Evolutionary conservation across 2,797 vertebrate genomes (phyloP), one percentile per base, ranked within the genome.

Genomic region (Gallirallus australis): DNA sequence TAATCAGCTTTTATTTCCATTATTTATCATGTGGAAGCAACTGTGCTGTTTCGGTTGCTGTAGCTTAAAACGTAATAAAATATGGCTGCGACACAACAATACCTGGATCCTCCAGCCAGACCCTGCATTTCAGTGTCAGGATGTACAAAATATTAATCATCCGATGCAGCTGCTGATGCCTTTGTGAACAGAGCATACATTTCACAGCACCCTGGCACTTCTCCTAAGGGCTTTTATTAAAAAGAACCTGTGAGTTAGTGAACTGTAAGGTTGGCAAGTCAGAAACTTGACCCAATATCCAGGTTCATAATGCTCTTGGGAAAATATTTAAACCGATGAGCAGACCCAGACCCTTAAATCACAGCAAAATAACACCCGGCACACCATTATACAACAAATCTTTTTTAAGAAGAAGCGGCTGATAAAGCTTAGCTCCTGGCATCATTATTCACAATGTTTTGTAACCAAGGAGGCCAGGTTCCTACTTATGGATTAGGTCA

Each of bases 341-440:
- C 71, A 95, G 68, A 70, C 75, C 65, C 53, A 93, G 89, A 78
- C 92, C 85, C 72, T 81, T 91, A 96, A 95, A 95, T 89, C 96
- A 91, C 35, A 54, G 39, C 82, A 77, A 85, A 96, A 68, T 72
- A 94, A 61, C 89, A 95, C 79, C 76, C 1, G 1, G 83, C 79
- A 77, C 86, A 75, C 57, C 76, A 56, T 96, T 94, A 94, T 33
- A 95, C 76, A 94, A 88, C 91, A 96, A 91, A 95, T 94, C 92
- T 94, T 89, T 92, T 82, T 73, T 95, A 95, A 96, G 92, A 94
- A 78, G 91, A 91, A 72, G 91, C 13, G 15, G 92, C 94, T 95
- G 96, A 93, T 96, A 73, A 94, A 96, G 95, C 92, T 97, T 94
- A 96, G 89, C 75, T 93, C 75, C 90, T 85, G 93, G 94, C 90